These are phyloP conservation scores for Melanostigma gelatinosum DNA, from an alignment of 2,113 vertebrate species.

Conservation along the genomic window DNA sequence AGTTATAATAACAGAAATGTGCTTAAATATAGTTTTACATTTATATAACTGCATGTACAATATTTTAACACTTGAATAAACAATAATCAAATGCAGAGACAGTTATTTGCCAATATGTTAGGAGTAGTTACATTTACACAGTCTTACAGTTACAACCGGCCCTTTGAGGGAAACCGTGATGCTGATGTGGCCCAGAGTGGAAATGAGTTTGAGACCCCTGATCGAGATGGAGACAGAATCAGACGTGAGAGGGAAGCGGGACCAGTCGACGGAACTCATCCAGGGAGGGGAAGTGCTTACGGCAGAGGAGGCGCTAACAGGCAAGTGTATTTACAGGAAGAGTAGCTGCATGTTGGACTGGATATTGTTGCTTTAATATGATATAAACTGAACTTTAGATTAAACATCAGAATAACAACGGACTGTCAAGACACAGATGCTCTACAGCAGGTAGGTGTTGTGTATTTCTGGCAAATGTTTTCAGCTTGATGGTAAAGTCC, in stretches of 20 bases:
- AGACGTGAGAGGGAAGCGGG: slow-evolving; percentile 37
- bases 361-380: neutral
- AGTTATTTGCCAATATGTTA: no score
- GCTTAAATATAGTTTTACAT: no score
- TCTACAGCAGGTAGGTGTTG: slow-evolving; percentile 3
- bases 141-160: no score
- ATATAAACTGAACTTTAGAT: neutral
- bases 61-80: no score
- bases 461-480: neutral
- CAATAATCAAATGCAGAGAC: no score
- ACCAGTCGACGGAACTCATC: slow-evolving; percentile 10
- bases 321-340: neutral
- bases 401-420: neutral
- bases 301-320: slow-evolving; percentile 39
- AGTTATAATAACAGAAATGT: no score
- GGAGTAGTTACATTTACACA: no score
- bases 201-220: no score
- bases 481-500: slow-evolving; percentile 7
- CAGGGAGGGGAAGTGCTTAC: slow-evolving; percentile 39
- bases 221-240: slow-evolving; percentile 23
- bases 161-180: no score
- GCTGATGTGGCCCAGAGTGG: no score
- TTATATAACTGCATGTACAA: no score
- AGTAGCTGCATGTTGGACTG: slow-evolving; percentile 1
- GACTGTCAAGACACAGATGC: neutral